Base-by-base conservation (phyloP, 1,140 invertebrate genomes). In the Thalassaphorura encarpata region DNA sequence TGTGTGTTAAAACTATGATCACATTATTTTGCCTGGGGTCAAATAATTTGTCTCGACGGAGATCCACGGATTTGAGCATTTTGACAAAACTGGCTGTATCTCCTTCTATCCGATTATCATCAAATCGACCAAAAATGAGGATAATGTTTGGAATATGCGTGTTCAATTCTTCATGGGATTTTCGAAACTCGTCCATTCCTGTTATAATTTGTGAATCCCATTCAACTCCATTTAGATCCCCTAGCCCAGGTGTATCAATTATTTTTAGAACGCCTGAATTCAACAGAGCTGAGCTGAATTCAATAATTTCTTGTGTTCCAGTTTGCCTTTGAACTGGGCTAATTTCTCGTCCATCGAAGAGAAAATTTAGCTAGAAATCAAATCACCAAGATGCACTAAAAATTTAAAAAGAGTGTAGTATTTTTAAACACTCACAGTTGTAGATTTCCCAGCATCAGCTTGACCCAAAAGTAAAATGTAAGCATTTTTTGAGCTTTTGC, bases 61-160 rank as follows among this genome's bases (percentile, higher is more conserved):
- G 28, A 4, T 43, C 3, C 3, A 53, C 19, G 16, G 51, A 29
- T 43, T 53, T 53, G n/a, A 53, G 26, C 51, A 53, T 53, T 31
- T 53, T 53, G 1, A 43, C 51, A 31, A 53, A 53, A n/a, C n/a
- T 43, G 4, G 51, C 41, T 1, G n/a, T 43, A 15, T 53, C 51
- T 0, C 51, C 51, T 6, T 43, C 51, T 15, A 53, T 31, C 26
- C 51, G 40, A 29, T 53, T 53, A 26, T 53, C 51, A 27, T 53
- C 51, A 43, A 53, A 53, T 15, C 51, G 40, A 13, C 26, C 51
- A 23, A 53, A 27, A 4, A 53, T n/a, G 8, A 53, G 4, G 2
- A 53, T 24, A 0, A 29, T 26, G 27, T 53, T 53, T 0, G 51
- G 51, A 2, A 28, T 27, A 18, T 4, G 2, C 11, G 23, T 43